phyloP scores from a whole-genome alignment of 2,113 vertebrate species.

The Sakesphorus luctuosus region DNA sequence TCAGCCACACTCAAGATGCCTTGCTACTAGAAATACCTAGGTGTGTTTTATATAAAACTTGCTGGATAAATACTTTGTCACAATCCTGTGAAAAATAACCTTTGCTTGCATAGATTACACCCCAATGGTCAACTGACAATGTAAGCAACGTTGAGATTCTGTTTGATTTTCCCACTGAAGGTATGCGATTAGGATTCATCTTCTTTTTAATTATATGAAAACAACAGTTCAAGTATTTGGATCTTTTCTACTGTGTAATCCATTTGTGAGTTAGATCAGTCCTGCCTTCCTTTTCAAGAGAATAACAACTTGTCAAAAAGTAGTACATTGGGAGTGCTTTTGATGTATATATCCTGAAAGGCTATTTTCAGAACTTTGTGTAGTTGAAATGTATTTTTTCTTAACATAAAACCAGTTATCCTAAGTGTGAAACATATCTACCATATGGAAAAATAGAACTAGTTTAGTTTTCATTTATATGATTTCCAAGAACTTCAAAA shows the following conservation, averaged over 20 bases:
- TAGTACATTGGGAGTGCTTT: neutral
- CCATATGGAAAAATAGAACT: neutral
- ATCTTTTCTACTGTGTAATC: neutral
- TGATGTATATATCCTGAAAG: neutral
- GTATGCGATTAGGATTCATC: neutral
- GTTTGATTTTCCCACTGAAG: neutral
- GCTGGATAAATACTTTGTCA: neutral
- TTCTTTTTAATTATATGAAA: neutral
- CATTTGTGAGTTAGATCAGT: neutral
- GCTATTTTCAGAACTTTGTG: neutral
- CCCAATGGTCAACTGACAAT: neutral
- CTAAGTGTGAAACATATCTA: neutral
- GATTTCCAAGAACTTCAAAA: neutral
- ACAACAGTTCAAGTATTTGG: neutral
- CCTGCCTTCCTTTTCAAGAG: neutral
- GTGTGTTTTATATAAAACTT: neutral
- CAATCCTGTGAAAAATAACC: neutral
- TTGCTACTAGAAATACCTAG: neutral
- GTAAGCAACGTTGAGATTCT: neutral
- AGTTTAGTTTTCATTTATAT: neutral
- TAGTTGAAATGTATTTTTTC: neutral
- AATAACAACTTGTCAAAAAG: neutral
- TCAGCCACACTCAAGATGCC: neutral
- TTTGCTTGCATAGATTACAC: neutral
- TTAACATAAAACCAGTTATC: neutral